These are phyloP conservation scores for Pseudopleuronectes americanus DNA, from an alignment of 2,797 vertebrate species.

Conservation along the genomic window DNA sequence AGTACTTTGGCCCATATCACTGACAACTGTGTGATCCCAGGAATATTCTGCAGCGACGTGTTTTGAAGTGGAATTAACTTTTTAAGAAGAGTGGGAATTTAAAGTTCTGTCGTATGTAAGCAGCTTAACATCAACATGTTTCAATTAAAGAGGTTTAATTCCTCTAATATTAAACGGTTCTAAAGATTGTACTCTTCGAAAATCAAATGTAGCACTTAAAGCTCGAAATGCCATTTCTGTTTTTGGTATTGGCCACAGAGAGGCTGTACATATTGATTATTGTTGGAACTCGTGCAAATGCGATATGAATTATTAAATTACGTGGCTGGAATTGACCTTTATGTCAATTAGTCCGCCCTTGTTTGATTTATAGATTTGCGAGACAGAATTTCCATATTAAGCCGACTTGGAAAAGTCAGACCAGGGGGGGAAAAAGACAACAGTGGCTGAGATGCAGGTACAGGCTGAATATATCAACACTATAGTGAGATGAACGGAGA, in stretches of 20 bases:
- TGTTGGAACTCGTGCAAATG: not conserved
- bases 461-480: constrained; percentile 16
- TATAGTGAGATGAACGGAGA: constrained; percentile 7
- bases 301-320: not conserved
- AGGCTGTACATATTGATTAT: not conserved
- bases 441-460: constrained; percentile 7
- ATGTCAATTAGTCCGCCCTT: not conserved
- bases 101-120: not conserved
- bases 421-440: not conserved
- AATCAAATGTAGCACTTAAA: no score
- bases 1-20: not conserved
- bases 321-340: not conserved
- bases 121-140: not conserved
- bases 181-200: no score
- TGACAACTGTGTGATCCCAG: not conserved
- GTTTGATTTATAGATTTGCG: not conserved
- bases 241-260: not conserved
- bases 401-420: not conserved
- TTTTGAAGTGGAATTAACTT: not conserved
- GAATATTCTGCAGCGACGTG: not conserved
- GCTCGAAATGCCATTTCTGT: no score
- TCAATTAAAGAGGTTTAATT: no score
- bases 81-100: not conserved
- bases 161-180: no score
- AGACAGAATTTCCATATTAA: constrained; percentile 1